Evolutionary conservation across 2,113 vertebrate genomes (phyloP).

Genomic region (Erythrocercus mccallii): DNA sequence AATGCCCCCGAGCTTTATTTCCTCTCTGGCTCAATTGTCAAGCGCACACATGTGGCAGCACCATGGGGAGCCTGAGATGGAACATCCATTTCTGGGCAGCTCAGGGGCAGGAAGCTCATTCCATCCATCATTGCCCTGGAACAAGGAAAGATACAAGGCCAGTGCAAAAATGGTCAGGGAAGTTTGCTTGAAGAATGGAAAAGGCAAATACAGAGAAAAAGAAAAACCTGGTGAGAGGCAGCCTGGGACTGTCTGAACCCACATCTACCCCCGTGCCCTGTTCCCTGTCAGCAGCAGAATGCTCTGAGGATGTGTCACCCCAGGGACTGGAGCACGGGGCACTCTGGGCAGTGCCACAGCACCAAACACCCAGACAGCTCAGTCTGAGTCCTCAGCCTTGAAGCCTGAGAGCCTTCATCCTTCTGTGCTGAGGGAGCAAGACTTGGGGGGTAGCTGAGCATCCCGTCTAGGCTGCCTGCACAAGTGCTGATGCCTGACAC

Average conservation of each 20-base stretch:
- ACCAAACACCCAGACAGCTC: background rate
- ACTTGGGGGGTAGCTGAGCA: background rate
- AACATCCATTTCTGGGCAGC: background rate
- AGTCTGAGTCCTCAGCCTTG: background rate
- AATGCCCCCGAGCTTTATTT: background rate
- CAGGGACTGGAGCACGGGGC: fast-evolving
- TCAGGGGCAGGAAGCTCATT: background rate
- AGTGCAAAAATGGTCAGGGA: background rate
- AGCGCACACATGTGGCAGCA: background rate
- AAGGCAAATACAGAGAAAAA: background rate
- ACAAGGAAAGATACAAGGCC: background rate
- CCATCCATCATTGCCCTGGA: background rate
- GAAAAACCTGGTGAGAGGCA: background rate
- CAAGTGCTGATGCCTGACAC: background rate
- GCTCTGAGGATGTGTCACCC: background rate
- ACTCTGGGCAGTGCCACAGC: background rate
- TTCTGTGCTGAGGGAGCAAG: background rate
- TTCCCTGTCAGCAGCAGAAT: background rate
- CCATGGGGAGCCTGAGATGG: background rate
- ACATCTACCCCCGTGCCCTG: background rate
- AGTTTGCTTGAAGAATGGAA: background rate
- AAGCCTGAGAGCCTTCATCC: background rate
- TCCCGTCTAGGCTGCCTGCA: background rate
- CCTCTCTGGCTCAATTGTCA: background rate
- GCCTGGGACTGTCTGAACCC: background rate